These are phyloP conservation scores for Spheniscus humboldti DNA, from an alignment of 2,797 vertebrate species.

Conservation along the genomic window DNA sequence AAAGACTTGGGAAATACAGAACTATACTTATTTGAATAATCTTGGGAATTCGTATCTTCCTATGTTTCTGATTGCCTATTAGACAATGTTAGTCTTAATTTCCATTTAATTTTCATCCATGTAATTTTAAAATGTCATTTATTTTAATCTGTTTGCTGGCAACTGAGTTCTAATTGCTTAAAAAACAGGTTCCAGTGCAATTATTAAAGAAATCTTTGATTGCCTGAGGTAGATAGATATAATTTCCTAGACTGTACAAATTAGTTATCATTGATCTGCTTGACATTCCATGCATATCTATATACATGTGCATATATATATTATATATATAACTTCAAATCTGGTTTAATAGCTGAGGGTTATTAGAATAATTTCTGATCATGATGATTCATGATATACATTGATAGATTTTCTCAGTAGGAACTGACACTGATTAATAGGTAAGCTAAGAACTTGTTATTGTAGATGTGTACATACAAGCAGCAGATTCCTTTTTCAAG, in stretches of 20 bases:
- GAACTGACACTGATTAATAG: conserved; percentile 66
- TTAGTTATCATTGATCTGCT: conserved; percentile 71
- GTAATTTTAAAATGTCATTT: conserved; percentile 62
- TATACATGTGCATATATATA: conserved; percentile 35
- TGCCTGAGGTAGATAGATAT: conserved; percentile 64
- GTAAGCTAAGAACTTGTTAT: conserved; percentile 1
- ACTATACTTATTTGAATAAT: background rate
- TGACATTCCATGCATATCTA: conserved; percentile 61
- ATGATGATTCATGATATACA: conserved; percentile 41
- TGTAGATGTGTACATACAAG: background rate
- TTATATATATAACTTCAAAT: conserved; percentile 46
- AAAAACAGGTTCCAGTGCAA: conserved; percentile 68
- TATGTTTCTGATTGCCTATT: background rate
- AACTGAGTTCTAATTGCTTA: conserved; percentile 74
- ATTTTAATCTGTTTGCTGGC: conserved; percentile 64
- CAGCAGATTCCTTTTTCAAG: background rate
- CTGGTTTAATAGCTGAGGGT: conserved; percentile 63
- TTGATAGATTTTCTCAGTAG: conserved; percentile 54
- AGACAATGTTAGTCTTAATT: conserved; percentile 44
- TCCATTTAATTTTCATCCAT: conserved; percentile 58
- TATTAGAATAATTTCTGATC: conserved; percentile 71
- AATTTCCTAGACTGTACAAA: conserved; percentile 69
- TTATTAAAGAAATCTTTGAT: conserved; percentile 73
- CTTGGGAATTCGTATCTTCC: background rate
- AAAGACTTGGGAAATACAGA: background rate